Evolutionary conservation across 2,113 vertebrate species (phyloP).

Genomic region (Eublepharis macularius): DNA sequence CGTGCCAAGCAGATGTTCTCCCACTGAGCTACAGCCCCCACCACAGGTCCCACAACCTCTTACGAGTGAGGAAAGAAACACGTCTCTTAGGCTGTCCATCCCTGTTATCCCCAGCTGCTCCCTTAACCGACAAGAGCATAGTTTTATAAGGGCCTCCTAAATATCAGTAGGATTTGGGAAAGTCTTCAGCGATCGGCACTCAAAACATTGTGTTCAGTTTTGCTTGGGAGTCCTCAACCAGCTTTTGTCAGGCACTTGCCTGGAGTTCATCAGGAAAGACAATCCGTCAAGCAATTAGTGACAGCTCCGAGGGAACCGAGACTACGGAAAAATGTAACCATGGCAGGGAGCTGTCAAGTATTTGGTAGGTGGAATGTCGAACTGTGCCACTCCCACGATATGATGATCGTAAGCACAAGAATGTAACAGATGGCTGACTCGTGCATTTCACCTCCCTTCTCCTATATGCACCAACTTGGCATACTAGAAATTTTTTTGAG

Average conservation of each 20-base stretch:
- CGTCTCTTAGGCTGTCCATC: slow-evolving; percentile 7
- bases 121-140: slow-evolving; percentile 32
- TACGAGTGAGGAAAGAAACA: no score
- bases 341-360: slow-evolving; percentile 43
- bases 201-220: slow-evolving; percentile 42
- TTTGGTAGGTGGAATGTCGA: slow-evolving; percentile 8
- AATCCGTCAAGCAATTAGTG: slow-evolving; percentile 44
- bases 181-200: slow-evolving; percentile 34
- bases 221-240: slow-evolving; percentile 46
- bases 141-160: slow-evolving; percentile 34
- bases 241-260: slow-evolving; percentile 44
- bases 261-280: slow-evolving; percentile 46
- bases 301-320: slow-evolving; percentile 42
- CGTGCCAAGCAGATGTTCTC: no score
- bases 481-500: background rate
- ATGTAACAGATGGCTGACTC: background rate
- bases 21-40: no score
- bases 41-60: no score
- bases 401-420: background rate
- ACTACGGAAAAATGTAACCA: slow-evolving; percentile 45
- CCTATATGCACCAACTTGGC: background rate
- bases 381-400: slow-evolving; percentile 37
- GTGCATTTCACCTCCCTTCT: slow-evolving; percentile 2
- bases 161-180: slow-evolving; percentile 37
- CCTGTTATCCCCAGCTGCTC: slow-evolving; percentile 7